A percentile compares a stretch with the other conserved stretches of the same genome.
Conservation (phyloP, 2,888 invertebrate genomes). For the Latheticus oryzae region DNA sequence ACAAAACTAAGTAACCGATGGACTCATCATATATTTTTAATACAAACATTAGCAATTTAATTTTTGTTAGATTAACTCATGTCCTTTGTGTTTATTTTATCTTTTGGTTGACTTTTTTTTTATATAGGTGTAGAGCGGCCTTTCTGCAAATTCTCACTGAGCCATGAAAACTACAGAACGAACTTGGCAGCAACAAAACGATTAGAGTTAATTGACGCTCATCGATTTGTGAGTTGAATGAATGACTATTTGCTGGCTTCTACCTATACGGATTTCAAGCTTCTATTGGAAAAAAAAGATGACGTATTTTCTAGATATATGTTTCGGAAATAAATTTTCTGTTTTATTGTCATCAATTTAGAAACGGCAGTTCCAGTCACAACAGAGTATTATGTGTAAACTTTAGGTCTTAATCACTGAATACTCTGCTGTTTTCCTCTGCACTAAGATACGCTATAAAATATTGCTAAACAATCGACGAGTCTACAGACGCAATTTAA, state of each 20-base stretch:
- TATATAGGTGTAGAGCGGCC: no score
- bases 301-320: no score
- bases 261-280: slow-evolving; percentile 1
- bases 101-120: no score
- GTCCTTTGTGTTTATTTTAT: no score
- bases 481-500: slow-evolving; percentile 14
- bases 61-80: no score
- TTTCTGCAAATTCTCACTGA: slow-evolving; percentile 4
- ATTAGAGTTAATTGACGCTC: slow-evolving; percentile 13
- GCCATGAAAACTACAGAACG: slow-evolving; percentile 13
- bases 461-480: slow-evolving; percentile 24
- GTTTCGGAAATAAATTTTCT: no score
- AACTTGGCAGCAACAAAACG: slow-evolving; percentile 16
- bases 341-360: no score
- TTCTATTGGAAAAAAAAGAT: slow-evolving; percentile 4
- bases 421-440: slow-evolving; percentile 2
- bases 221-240: slow-evolving; percentile 19
- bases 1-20: no score
- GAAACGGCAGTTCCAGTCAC: no score
- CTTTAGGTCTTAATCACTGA: slow-evolving; percentile 2
- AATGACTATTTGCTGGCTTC: slow-evolving; percentile 5
- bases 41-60: no score
- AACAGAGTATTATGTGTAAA: background rate
- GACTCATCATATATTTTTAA: no score
- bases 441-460: slow-evolving; percentile 1